Percentiles rank a stretch among this genome's conserved stretches.
Conservation (phyloP, 2,888 invertebrate genomes). For the Himalopsyche japonica region DNA sequence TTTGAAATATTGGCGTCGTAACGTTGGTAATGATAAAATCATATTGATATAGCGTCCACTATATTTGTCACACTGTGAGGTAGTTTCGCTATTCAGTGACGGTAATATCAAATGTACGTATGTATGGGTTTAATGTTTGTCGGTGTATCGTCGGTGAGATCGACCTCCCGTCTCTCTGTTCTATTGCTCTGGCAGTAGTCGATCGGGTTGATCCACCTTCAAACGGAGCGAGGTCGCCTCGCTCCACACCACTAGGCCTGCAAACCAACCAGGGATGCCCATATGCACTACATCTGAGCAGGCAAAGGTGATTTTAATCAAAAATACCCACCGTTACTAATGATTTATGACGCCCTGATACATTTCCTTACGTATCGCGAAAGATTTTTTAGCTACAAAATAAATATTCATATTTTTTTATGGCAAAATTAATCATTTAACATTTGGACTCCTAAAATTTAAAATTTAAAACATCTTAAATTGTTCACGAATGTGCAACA, state of each 20-base stretch:
- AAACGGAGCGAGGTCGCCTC: conserved; percentile 24
- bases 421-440: no score
- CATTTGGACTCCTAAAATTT: no score
- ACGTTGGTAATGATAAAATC: neutral
- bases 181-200: conserved; percentile 10
- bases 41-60: neutral
- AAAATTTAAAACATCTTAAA: no score
- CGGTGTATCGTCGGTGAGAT: neutral
- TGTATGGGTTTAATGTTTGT: neutral
- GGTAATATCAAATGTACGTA: neutral
- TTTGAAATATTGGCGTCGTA: neutral
- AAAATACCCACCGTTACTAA: no score
- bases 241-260: neutral
- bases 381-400: no score
- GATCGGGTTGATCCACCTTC: conserved; percentile 27
- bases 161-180: neutral
- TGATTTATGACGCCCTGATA: no score
- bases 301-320: no score
- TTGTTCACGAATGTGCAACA: no score
- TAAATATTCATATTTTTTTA: no score
- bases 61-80: neutral
- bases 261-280: neutral
- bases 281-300: neutral
- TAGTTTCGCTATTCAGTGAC: neutral
- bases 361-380: no score